These are phyloP conservation scores for Crypturellus undulatus DNA, from an alignment of 2,113 vertebrate genomes.

Conservation along the genomic window DNA sequence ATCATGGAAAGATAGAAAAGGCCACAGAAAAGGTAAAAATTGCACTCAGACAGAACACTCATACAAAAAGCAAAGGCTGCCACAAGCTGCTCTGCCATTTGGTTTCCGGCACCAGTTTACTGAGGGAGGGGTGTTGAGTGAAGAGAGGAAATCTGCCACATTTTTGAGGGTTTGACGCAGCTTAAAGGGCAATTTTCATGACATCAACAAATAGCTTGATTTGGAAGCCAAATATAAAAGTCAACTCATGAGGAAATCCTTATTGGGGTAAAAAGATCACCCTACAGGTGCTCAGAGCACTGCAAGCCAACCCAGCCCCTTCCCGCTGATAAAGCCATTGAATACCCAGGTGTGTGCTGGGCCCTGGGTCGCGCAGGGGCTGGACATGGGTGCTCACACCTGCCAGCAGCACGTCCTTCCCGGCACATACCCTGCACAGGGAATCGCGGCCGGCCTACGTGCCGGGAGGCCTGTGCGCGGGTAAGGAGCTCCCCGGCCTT, in stretches of 20 bases:
- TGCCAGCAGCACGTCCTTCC: not conserved
- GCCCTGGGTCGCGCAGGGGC: no score
- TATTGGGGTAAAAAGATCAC: not conserved
- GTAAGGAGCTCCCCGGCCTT: not conserved
- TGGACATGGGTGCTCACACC: no score
- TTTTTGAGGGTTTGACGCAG: conserved; percentile 48
- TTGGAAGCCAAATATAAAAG: not conserved
- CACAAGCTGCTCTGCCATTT: not conserved
- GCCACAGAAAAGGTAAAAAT: not conserved
- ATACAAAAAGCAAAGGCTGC: not conserved
- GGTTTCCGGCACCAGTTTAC: not conserved
- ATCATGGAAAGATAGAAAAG: not conserved
- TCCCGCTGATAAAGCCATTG: not conserved
- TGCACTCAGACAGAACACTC: not conserved
- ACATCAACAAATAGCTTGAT: conserved; percentile 22
- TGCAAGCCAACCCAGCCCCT: not conserved
- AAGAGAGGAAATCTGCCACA: conserved; percentile 29
- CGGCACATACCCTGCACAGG: not conserved
- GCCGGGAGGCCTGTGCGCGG: not conserved
- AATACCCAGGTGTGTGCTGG: no score
- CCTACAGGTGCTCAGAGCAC: not conserved
- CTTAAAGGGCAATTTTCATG: conserved; percentile 10
- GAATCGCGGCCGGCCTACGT: conserved; percentile 48
- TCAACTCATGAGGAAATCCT: not conserved
- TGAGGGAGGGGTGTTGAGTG: not conserved